A percentile compares a stretch with the other conserved stretches of the same genome.
These are phyloP conservation scores for Anagyrus pseudococci DNA, from an alignment of 2,888 invertebrate genomes.

Conservation along the genomic window DNA sequence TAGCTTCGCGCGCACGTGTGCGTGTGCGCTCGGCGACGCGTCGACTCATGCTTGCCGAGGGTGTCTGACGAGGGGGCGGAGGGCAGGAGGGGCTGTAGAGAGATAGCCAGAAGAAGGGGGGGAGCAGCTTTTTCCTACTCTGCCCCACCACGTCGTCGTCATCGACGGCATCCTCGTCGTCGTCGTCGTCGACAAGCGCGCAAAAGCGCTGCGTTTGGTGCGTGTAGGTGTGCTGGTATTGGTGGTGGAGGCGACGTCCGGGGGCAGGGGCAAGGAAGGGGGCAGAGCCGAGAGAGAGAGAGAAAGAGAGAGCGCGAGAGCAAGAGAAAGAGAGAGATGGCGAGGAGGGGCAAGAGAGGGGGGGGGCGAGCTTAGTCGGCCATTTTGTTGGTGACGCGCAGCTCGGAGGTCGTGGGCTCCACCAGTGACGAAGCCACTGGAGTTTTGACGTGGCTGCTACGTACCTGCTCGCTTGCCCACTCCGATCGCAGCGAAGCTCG, in stretches of 20 bases:
- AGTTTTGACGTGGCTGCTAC: slow-evolving; percentile 92
- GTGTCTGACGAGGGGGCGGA: too few relatives aligned
- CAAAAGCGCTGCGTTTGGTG: too few relatives aligned
- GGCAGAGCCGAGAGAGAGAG: neutral
- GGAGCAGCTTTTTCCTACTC: too few relatives aligned
- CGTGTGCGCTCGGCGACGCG: neutral
- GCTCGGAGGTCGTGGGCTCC: slow-evolving; percentile 56
- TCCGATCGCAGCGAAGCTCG: slow-evolving; percentile 89
- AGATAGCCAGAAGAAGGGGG: too few relatives aligned
- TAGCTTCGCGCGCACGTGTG: neutral
- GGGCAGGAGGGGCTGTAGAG: too few relatives aligned
- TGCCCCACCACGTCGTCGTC: too few relatives aligned
- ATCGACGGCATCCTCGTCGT: too few relatives aligned
- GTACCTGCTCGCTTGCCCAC: slow-evolving; percentile 91
- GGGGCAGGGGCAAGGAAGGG: neutral
- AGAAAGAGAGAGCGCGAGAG: slow-evolving; percentile 3
- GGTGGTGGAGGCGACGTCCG: too few relatives aligned
- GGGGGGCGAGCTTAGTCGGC: slow-evolving; percentile 30
- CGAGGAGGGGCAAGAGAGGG: slow-evolving; percentile 22
- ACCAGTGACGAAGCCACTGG: slow-evolving; percentile 85
- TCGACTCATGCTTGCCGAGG: neutral
- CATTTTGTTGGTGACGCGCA: slow-evolving; percentile 45
- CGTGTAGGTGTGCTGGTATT: too few relatives aligned
- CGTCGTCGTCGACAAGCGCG: too few relatives aligned
- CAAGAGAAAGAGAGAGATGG: neutral